Percentiles rank a stretch among this genome's conserved stretches.
Evolutionary conservation across 2,888 invertebrate genomes (phyloP).

Genomic region (Saturnia japonica): DNA sequence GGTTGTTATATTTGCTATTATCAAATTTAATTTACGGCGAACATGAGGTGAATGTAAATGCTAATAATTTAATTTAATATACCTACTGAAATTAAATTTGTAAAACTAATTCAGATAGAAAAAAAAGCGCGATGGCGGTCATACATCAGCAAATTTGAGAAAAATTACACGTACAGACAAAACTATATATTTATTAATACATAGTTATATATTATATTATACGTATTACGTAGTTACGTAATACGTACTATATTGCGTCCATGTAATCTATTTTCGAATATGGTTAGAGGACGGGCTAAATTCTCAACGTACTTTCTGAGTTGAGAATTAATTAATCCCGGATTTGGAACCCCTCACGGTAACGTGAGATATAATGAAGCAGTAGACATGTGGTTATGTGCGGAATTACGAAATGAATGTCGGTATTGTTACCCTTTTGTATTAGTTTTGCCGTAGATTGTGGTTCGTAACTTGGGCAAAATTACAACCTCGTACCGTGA

Average conservation of each 20-base stretch:
- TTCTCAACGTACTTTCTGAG: conserved; percentile 50
- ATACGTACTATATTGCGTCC: not conserved
- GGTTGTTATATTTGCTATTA: conserved; percentile 30
- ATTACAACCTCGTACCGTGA: conserved; percentile 12
- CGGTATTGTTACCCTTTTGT: conserved; percentile 22
- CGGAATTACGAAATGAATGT: conserved; percentile 22
- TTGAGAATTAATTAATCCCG: conserved; percentile 67
- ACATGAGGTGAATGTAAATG: conserved; percentile 33
- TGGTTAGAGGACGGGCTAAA: conserved; percentile 37
- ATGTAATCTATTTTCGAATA: conserved; percentile 10
- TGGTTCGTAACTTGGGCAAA: conserved; percentile 15
- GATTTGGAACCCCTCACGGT: conserved; percentile 57
- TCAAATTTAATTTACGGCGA: conserved; percentile 43
- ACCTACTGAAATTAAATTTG: not conserved
- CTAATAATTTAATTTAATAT: not conserved
- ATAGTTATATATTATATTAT: no score
- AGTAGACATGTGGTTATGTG: conserved; percentile 22
- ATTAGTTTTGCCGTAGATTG: conserved; percentile 20
- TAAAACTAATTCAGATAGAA: no score
- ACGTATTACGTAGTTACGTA: no score
- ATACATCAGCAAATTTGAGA: no score
- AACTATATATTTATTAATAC: no score
- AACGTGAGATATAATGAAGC: conserved; percentile 58
- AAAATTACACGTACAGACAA: no score
- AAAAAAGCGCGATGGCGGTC: no score